Evolutionary conservation across 2,888 invertebrate genomes (phyloP), one percentile per base, ranked within the genome.

Genomic region (Ditylenchus weischeri): DNA sequence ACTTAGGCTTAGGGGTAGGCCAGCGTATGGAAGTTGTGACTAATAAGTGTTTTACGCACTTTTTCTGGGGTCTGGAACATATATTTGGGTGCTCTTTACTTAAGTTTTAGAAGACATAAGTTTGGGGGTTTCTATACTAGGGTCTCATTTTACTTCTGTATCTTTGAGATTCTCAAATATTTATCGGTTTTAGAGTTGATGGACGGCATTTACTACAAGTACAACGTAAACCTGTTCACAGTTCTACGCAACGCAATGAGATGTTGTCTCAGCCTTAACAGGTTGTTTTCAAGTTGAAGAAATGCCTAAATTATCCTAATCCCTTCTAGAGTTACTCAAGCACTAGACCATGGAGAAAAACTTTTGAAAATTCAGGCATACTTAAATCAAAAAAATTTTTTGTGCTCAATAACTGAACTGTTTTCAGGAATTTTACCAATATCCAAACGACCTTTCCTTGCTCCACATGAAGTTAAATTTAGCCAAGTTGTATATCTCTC

Each of bases 201-300:
- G 64, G 65, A 65, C 5, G 65, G 65, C 35, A 36, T 65, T 38
- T 36, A 62, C 65, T 65, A 64, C 65, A 64, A 64, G 15, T 35
- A 29, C 62, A 65, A 65, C 48, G 47, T 65, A 10, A 23, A 47
- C 7, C 47, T 36, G n/a, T 64, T 65, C 49, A 36, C 48, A n/a
- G 21, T 36, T 65, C 50, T 65, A 18, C 29, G 62, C 13, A 15
- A 6, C 8, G 65, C 65, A n/a, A 48, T 64, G 43, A 62, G 29
- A 8, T 21, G 21, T 19, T 21, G 35, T 38, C 18, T 65, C 0
- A 47, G 23, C 29, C 29, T 65, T 7, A 62, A 65, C 4, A 62
- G 48, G 65, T 65, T 15, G 19, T 23, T 15, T 54, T 54, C 18
- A 13, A 54, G 18, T 13, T 54, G 57, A 29, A 29, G 2, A 29